Conservation (phyloP, 2,797 vertebrate species). For the Acanthiza pusilla region DNA sequence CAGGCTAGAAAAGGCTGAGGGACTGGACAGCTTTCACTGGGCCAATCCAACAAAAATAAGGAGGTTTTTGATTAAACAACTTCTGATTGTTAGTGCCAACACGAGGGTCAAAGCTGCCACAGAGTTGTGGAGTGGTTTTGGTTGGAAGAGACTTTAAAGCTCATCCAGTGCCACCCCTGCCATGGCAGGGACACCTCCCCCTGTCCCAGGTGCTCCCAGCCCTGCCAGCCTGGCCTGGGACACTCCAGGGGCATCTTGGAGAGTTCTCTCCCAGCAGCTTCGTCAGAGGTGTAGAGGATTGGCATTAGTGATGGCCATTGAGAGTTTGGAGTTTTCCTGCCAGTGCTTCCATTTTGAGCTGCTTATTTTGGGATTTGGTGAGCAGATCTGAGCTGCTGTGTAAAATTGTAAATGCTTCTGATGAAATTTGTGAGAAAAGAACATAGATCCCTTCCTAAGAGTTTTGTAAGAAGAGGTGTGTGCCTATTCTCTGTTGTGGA, state of each 20-base stretch:
- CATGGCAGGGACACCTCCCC: not conserved
- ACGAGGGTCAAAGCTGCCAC: fast-evolving
- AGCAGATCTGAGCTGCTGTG: not conserved
- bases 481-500: not conserved
- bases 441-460: not conserved
- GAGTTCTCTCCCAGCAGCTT: not conserved
- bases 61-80: not conserved
- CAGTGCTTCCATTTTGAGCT: not conserved
- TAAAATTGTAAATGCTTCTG: not conserved
- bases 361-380: not conserved
- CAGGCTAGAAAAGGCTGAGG: not conserved
- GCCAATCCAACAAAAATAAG: not conserved
- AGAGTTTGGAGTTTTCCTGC: fast-evolving
- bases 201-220: not conserved
- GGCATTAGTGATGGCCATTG: not conserved
- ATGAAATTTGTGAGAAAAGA: not conserved
- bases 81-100: not conserved
- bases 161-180: not conserved
- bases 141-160: not conserved
- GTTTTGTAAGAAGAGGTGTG: not conserved
- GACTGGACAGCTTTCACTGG: not conserved
- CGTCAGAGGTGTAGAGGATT: fast-evolving
- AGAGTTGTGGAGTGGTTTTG: not conserved
- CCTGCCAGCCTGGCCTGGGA: fast-evolving
- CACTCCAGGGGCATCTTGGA: not conserved